phyloP scores from a whole-genome alignment of 2,888 invertebrate genomes.

The Poecilobothrus nobilitatus region DNA sequence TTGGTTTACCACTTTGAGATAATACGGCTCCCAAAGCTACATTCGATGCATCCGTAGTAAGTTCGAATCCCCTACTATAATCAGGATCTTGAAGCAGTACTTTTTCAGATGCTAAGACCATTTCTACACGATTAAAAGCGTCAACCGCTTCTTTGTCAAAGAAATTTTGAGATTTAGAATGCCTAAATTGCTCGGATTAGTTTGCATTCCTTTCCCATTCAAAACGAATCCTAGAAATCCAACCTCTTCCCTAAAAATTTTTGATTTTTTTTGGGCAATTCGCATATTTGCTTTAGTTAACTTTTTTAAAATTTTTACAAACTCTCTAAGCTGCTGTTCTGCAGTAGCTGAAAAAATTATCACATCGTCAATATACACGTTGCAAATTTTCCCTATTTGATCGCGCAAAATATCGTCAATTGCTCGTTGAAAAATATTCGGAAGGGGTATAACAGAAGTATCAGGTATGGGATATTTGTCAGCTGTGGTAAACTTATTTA shows the following conservation, averaged over 20 bases:
- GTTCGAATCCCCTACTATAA: too few relatives aligned
- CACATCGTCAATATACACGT: constrained; percentile 15
- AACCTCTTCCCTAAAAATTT: constrained; percentile 11
- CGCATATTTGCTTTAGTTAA: constrained; percentile 9
- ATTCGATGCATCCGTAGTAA: too few relatives aligned
- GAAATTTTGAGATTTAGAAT: too few relatives aligned
- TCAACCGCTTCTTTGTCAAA: too few relatives aligned
- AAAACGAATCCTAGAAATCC: neutral
- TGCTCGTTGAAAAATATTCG: constrained; percentile 13
- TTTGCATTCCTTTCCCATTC: too few relatives aligned
- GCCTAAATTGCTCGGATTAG: too few relatives aligned
- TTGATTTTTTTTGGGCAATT: constrained; percentile 1
- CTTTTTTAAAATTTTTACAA: constrained; percentile 9
- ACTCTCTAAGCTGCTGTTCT: constrained; percentile 13
- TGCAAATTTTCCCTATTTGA: constrained; percentile 13
- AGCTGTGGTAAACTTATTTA: constrained; percentile 10
- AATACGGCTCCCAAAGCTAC: too few relatives aligned
- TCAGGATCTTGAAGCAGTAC: too few relatives aligned
- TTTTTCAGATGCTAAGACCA: too few relatives aligned
- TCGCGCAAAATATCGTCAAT: constrained; percentile 16
- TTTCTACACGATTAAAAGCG: too few relatives aligned
- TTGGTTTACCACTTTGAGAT: too few relatives aligned
- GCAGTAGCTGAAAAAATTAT: constrained; percentile 10
- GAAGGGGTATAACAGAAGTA: constrained; percentile 9
- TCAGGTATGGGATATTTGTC: constrained; percentile 1